These are phyloP conservation scores for Aleiodes testaceus DNA, from an alignment of 2,888 invertebrate genomes.

Conservation along the genomic window DNA sequence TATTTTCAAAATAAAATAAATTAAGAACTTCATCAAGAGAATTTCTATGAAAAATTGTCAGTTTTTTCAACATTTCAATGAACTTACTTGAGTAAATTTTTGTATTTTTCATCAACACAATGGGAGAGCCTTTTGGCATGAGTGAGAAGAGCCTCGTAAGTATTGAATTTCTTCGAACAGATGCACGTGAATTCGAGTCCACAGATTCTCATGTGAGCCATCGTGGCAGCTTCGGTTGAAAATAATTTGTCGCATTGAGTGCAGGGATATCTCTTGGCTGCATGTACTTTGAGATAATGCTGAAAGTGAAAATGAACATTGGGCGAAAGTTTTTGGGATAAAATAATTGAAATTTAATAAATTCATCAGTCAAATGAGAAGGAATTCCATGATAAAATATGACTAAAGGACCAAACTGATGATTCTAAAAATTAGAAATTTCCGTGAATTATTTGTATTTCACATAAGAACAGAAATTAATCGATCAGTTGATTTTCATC, in stretches of 20 bases:
- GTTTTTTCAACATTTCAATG: constrained; percentile 11
- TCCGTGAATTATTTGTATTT: no score
- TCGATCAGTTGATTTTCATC: no score
- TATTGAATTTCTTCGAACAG: constrained; percentile 67
- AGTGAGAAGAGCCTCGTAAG: constrained; percentile 71
- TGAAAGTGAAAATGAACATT: constrained; percentile 53
- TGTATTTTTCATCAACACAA: constrained; percentile 65
- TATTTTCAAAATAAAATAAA: no score
- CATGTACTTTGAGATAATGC: constrained; percentile 73
- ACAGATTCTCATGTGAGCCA: constrained; percentile 69
- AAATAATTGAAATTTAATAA: constrained; percentile 4
- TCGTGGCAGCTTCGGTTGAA: constrained; percentile 69
- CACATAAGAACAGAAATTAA: no score
- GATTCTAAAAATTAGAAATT: no score
- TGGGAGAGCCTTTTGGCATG: constrained; percentile 69
- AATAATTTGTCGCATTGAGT: constrained; percentile 69
- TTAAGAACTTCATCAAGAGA: no score
- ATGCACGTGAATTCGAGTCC: constrained; percentile 68
- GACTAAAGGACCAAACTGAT: no score
- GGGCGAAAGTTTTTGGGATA: not conserved
- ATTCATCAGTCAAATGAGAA: no score
- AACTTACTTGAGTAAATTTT: constrained; percentile 59
- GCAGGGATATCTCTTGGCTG: constrained; percentile 69
- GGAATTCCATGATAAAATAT: no score
- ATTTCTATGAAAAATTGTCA: not conserved